Base-by-base conservation (phyloP, 2,888 invertebrate species). In the Rhagonycha fulva region DNA sequence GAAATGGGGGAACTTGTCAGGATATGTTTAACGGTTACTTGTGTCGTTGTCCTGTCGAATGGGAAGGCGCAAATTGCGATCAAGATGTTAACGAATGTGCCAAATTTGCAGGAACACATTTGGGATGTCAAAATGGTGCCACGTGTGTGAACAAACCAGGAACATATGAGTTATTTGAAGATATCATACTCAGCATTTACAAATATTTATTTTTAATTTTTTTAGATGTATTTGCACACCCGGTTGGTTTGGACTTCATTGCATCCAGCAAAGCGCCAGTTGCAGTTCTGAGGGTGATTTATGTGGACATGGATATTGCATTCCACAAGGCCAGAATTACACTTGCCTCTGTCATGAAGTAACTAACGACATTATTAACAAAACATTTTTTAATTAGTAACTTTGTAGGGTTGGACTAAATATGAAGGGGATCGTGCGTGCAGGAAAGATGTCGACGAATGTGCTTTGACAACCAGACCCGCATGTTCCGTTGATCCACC, bases 101-200 rank as follows among this genome's bases (percentile, higher is more conserved):
- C 0, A 90, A 91, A 82, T 95, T 93, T 84, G 90, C 91, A 9
- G 96, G 96, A 30, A 97, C 97, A 0, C 96, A 95, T 85, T 89
- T 96, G 63, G 97, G 97, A 2, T 98, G 98, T 86, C 97, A 98
- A 88, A 96, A 98, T 88, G 95, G 95, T 12, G 97, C 94, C 0
- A 93, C 93, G 3, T 98, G 98, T 84, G 87, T 92, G 19, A 97
- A 98, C 86, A 91, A 90, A 75, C 92, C 91, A 2, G 98, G 98
- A 72, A 90, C 93, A 12, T 98, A 95, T 86, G 92, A 92, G 92
- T 95, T 87, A 86, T 84, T 82, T 78, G 9, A 2, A 5, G 10
- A 28, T 26, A 69, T 70, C 75, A n/a, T 1, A 26, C 24, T 32
- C 12, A 9, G 19, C 0, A 9, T 12, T 14, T 7, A 4, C 47